These are phyloP conservation scores for Cephus pulcher DNA, from an alignment of 2,888 invertebrate genomes.

Conservation along the genomic window DNA sequence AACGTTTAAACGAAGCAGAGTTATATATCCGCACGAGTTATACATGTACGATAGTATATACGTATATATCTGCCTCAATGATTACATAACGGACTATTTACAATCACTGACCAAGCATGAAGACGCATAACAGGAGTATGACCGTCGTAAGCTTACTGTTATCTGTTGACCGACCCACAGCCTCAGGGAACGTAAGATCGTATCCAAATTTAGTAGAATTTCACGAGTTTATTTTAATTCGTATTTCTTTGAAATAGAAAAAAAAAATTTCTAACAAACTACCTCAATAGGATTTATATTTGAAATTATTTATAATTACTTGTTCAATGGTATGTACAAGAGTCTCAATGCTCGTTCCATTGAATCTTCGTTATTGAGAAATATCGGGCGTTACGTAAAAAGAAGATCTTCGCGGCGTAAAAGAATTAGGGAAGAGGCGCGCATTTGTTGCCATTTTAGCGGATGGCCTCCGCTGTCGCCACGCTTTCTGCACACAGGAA, in stretches of 20 bases:
- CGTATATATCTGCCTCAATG: not conserved
- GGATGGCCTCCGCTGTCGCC: constrained; percentile 38
- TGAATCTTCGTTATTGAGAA: not conserved
- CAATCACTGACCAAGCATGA: constrained; percentile 19
- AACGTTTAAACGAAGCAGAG: not conserved
- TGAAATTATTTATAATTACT: too few relatives aligned
- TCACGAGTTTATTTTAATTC: not conserved
- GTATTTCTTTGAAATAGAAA: not conserved
- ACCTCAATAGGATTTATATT: too few relatives aligned
- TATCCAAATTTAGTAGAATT: constrained; percentile 5
- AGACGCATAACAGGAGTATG: constrained; percentile 24
- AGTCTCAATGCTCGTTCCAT: not conserved
- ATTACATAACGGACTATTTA: constrained; percentile 22
- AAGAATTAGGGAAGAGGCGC: constrained; percentile 19
- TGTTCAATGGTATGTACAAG: not conserved
- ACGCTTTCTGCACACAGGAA: constrained; percentile 51
- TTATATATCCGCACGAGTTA: not conserved
- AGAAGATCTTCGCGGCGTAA: not conserved
- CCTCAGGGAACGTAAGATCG: constrained; percentile 16
- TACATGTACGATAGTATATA: not conserved
- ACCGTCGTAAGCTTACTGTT: constrained; percentile 20
- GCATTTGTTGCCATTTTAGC: constrained; percentile 41
- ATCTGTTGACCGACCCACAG: constrained; percentile 21
- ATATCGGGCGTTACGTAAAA: not conserved
- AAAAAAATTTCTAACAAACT: too few relatives aligned